phyloP scores from a whole-genome alignment of 1,140 invertebrate species.

The Araneus ventricosus region DNA sequence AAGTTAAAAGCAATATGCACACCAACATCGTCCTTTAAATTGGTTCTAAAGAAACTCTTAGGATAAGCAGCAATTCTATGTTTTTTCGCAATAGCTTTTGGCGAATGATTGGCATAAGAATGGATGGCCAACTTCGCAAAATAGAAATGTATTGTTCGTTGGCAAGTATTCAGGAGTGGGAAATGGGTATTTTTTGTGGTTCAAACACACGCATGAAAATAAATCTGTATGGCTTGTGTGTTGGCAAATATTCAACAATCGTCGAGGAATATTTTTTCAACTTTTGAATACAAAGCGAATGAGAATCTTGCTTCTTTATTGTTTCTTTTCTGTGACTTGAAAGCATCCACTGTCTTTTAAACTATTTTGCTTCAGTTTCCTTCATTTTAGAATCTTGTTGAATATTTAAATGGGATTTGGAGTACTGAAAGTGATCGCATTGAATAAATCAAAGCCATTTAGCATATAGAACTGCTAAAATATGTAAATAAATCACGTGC shows the following conservation, averaged over 20 bases:
- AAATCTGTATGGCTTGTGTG: constrained; percentile 31
- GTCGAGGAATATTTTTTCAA: not conserved
- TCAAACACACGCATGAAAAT: constrained; percentile 12
- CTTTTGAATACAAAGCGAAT: constrained; percentile 2
- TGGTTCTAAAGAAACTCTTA: not conserved
- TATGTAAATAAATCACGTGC: too few relatives aligned
- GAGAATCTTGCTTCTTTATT: not conserved
- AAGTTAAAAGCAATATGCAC: not conserved
- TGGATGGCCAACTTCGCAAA: constrained; percentile 21
- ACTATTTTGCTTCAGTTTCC: not conserved
- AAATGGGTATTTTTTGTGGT: constrained; percentile 38
- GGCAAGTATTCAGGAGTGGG: constrained; percentile 35
- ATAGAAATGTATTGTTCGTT: constrained; percentile 45
- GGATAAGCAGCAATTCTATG: not conserved
- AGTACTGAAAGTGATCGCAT: too few relatives aligned
- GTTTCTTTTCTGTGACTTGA: not conserved
- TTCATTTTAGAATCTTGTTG: not conserved
- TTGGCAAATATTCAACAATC: constrained; percentile 44
- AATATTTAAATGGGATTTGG: not conserved
- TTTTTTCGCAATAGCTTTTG: not conserved
- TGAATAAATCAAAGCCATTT: too few relatives aligned
- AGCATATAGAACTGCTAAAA: too few relatives aligned
- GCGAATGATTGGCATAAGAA: constrained; percentile 31
- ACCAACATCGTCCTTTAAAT: not conserved
- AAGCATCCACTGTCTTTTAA: not conserved